Percentiles rank a stretch among this genome's conserved stretches.
Conservation (phyloP, 2,113 vertebrate genomes). For the Catharus fuscescens region DNA sequence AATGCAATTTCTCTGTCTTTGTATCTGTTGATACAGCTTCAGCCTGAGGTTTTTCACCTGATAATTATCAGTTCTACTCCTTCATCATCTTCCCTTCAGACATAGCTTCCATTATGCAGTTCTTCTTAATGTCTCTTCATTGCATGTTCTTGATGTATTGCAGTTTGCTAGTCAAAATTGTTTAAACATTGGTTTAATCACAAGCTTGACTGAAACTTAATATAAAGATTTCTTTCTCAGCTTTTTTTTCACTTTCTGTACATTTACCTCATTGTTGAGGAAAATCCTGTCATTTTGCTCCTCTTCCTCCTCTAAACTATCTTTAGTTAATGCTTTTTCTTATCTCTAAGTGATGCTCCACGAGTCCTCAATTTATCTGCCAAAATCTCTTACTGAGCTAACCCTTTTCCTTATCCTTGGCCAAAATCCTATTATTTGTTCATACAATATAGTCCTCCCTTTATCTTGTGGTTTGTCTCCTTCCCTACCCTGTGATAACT, state of each 20-base stretch:
- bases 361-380: background rate
- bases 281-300: background rate
- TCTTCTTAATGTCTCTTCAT: background rate
- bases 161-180: background rate
- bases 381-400: background rate
- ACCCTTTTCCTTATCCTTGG: background rate
- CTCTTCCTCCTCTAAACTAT: background rate
- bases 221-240: background rate
- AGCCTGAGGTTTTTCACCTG: background rate
- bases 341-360: background rate
- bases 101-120: background rate
- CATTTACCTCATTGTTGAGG: background rate
- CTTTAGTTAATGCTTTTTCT: background rate
- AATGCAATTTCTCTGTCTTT: background rate
- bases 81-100: background rate
- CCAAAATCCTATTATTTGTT: constrained; percentile 3
- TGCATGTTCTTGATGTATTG: background rate
- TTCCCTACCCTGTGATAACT: background rate
- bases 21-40: background rate
- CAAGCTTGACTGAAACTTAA: background rate
- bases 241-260: background rate
- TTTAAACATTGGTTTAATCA: background rate
- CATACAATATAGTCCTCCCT: background rate
- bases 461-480: background rate
- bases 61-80: background rate